Percentiles rank a stretch among this genome's conserved stretches.
Evolutionary conservation across 2,797 vertebrate species (phyloP).

Genomic region (Danio aesculapii): DNA sequence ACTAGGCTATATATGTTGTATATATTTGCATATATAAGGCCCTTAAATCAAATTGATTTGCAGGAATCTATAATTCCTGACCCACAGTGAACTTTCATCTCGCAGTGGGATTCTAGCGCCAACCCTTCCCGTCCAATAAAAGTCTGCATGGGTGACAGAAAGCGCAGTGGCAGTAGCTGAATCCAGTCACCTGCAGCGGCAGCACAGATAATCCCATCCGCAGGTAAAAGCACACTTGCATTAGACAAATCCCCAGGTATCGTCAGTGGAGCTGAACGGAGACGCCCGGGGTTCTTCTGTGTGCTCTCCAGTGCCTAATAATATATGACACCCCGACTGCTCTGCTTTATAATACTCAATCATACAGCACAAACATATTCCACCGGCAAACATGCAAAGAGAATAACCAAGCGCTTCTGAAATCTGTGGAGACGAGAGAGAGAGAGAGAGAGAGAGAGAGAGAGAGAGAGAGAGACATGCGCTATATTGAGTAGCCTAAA

Average conservation of each 20-base stretch:
- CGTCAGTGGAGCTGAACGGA: conserved; percentile 16
- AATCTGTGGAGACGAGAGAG: not conserved
- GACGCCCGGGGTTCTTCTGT: conserved; percentile 24
- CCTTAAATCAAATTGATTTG: not conserved
- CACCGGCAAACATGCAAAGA: conserved; percentile 29
- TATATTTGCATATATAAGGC: not conserved
- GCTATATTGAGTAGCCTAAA: no score
- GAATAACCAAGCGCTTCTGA: conserved; percentile 20
- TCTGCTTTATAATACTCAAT: conserved; percentile 57
- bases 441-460: no score
- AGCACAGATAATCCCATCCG: conserved; percentile 21
- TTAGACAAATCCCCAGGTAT: conserved; percentile 51
- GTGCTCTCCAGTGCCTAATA: conserved; percentile 47
- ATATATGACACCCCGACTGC: conserved; percentile 54
- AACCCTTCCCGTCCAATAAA: conserved; percentile 7
- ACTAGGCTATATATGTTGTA: not conserved
- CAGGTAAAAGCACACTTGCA: conserved; percentile 52
- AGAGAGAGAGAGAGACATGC: no score
- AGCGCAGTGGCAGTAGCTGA: not conserved
- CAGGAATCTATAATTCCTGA: not conserved
- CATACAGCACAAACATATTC: conserved; percentile 56
- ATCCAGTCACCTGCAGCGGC: not conserved
- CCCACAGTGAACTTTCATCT: not conserved
- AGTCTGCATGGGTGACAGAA: not conserved
- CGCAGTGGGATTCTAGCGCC: not conserved